phyloP scores from a whole-genome alignment of 2,113 vertebrate species.

The Apodemus sylvaticus region DNA sequence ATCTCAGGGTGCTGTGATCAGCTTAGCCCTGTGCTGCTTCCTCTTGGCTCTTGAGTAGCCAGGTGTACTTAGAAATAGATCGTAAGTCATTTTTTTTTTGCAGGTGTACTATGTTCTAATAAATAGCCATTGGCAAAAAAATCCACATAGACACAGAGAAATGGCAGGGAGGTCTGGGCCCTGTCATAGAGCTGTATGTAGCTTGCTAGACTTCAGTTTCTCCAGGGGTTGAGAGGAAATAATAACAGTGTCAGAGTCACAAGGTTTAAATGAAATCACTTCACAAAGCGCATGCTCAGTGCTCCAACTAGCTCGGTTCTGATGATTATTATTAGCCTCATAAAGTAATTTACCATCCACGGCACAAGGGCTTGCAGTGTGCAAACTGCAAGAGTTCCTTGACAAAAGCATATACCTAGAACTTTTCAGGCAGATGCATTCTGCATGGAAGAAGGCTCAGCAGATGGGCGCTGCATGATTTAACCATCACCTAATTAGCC shows the following conservation, averaged over 20 bases:
- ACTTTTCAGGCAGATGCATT: slow-evolving; percentile 24
- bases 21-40: not conserved
- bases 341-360: not conserved
- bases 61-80: not conserved
- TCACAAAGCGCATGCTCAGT: not conserved
- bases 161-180: not conserved
- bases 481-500: slow-evolving; percentile 77
- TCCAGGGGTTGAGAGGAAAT: not conserved
- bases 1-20: not conserved
- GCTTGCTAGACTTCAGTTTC: not conserved
- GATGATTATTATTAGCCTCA: not conserved
- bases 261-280: not conserved
- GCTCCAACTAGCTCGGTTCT: not conserved
- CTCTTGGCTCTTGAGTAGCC: slow-evolving; percentile 9
- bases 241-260: not conserved
- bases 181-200: fast-evolving
- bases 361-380: not conserved
- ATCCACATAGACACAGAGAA: slow-evolving; percentile 4
- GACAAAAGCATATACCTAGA: slow-evolving; percentile 21
- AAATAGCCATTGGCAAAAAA: slow-evolving; percentile 24
- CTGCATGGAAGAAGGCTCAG: slow-evolving; percentile 42
- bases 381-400: slow-evolving; percentile 16
- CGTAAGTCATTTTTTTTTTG: slow-evolving; percentile 46
- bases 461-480: slow-evolving; percentile 57
- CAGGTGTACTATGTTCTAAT: slow-evolving; percentile 60